Conservation (phyloP, 1,140 invertebrate genomes). For the Lepeophtheirus salmonis region DNA sequence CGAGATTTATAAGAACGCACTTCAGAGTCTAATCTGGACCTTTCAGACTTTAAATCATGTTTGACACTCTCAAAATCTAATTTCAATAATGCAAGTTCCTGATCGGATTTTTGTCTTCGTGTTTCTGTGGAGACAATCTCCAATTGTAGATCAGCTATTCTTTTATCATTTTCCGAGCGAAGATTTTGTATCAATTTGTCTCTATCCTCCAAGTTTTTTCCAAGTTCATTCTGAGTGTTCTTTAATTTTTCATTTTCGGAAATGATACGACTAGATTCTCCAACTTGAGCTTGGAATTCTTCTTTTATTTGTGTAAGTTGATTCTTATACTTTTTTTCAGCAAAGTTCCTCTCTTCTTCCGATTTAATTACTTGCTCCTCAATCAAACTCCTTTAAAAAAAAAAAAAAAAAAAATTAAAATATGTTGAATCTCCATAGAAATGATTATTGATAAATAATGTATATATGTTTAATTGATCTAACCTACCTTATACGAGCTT, state of each 20-base stretch:
- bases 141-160: not conserved
- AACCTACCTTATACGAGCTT: not conserved
- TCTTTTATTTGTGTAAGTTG: not conserved
- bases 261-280: not conserved
- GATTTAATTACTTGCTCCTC: not conserved
- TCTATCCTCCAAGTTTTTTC: not conserved
- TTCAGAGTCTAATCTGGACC: not conserved
- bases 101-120: not conserved
- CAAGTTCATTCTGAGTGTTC: not conserved
- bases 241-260: not conserved
- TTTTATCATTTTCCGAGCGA: not conserved
- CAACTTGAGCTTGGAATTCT: not conserved
- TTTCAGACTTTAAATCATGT: not conserved
- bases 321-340: not conserved
- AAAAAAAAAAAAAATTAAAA: too few relatives aligned
- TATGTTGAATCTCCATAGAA: too few relatives aligned
- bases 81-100: not conserved
- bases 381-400: too few relatives aligned
- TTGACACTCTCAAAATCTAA: not conserved
- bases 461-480: too few relatives aligned
- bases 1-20: not conserved
- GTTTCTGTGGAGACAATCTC: not conserved
- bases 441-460: too few relatives aligned
- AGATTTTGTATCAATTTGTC: not conserved
- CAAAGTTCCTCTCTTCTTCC: not conserved